Evolutionary conservation across 1,140 invertebrate genomes (phyloP), one percentile per base, ranked within the genome.

Genomic region (Drosophila yakuba): DNA sequence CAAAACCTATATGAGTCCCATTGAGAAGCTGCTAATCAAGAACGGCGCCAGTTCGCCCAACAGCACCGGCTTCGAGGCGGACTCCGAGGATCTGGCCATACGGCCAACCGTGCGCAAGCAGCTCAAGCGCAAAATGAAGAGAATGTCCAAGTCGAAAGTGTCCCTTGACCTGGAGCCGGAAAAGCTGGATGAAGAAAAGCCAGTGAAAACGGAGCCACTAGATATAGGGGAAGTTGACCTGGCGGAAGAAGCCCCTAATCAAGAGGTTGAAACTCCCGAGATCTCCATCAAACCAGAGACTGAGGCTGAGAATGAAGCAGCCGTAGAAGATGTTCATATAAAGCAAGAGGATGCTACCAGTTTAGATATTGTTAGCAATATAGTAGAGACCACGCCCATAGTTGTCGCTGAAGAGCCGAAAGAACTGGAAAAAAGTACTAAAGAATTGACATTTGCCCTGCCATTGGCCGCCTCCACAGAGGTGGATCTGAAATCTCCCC

Each of bases 41-140:
- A 89, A 89, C 48, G 83, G 83, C 12, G 79, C 75, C 12, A 83
- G 44, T 25, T 88, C 84, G 8, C 84, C 83, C 1, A 86, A 80
- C 39, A 86, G 78, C 20, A 89, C 80, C 0, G 84, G 84, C 2
- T 88, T 88, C 2, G 84, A 89, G 11, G 74, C 80, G 5, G 84
- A 84, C 39, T 77, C 67, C n/a, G 84, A 84, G 23, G 84, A 89
- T 47, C 45, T 67, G 44, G 38, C 10, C 0, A 45, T 7, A 2
- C 23, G 41, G 4, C 47, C 48, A 17, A 0, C 45, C 3, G n/a
- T 48, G 17, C 71, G 76, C 2, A 83, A 78, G 44, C 61, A 80
- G 15, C 8, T 77, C 0, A 89, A 89, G 20, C 76, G 84, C 1
- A 89, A 90, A 51, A 38, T 78, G 25, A 89, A 80, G 51, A 77